Evolutionary conservation across 2,888 invertebrate species (phyloP), one percentile per base, ranked within the genome.

Genomic region (Tanytarsus gracilentus): DNA sequence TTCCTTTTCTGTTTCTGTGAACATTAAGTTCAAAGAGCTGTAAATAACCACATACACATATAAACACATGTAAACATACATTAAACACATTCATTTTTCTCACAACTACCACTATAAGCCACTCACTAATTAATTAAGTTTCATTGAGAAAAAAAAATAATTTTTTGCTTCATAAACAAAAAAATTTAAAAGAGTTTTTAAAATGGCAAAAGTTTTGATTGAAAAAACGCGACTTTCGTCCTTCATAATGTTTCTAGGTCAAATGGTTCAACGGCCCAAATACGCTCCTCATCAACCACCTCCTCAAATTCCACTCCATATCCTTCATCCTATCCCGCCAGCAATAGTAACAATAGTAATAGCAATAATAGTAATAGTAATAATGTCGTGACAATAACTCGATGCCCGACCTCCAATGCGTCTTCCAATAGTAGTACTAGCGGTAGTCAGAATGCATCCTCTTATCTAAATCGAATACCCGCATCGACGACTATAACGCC

Each of bases 181-280:
- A 40, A 40, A 44, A 44, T 16, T 44, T 23, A 16, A 44, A 44
- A 23, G 18, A n/a, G 9, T n/a, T 23, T 23, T 44, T 26, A 39
- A 55, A 55, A 55, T 29, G 18, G 21, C 18, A 44, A 30, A 51
- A 14, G 27, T 58, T 58, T 40, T 58, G 58, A 58, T 58, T 58
- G 58, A 58, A 68, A 71, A 69, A 71, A 70, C 61, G 63, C 64
- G 62, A 58, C 48, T 48, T 56, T 56, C 55, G 55, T 58, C 58
- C 58, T 58, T 62, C 72, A 73, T 73, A 74, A 74, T 74, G 73
- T 74, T 74, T 74, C 74, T 74, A 74, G 73, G 73, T 74, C 72
- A 68, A 73, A 71, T 65, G 65, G 64, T 67, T 64, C 64, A 72
- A 68, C 72, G 70, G 70, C 72, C 69, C 71, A 69, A 69, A 68